phyloP scores from a whole-genome alignment of 2,113 vertebrate genomes.

The Dascyllus trimaculatus region DNA sequence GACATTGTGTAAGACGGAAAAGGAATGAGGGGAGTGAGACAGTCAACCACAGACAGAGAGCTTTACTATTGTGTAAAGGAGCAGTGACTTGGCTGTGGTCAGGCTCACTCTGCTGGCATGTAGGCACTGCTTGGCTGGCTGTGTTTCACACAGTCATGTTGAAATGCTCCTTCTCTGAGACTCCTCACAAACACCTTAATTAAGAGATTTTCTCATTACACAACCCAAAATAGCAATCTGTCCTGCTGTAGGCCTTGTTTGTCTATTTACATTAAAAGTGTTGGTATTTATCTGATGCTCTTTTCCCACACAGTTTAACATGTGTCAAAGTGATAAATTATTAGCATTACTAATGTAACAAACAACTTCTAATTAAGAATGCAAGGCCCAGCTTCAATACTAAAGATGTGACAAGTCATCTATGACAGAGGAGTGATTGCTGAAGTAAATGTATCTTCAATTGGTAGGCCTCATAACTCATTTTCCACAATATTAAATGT shows the following conservation, averaged over 20 bases:
- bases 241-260: neutral
- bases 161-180: slow-evolving; percentile 61
- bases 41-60: slow-evolving; percentile 53
- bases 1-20: slow-evolving; percentile 56
- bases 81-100: slow-evolving; percentile 67
- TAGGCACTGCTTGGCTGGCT: slow-evolving; percentile 46
- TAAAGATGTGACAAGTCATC: slow-evolving; percentile 4
- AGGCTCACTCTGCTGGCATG: slow-evolving; percentile 67
- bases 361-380: slow-evolving; percentile 19
- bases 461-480: slow-evolving; percentile 11
- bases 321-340: slow-evolving; percentile 30
- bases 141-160: slow-evolving; percentile 65
- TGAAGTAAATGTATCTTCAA: neutral
- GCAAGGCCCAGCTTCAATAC: neutral
- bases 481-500: slow-evolving; percentile 16
- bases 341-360: neutral
- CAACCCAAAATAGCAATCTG: slow-evolving; percentile 26
- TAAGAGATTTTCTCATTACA: slow-evolving; percentile 46
- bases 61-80: slow-evolving; percentile 72
- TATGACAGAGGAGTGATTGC: slow-evolving; percentile 3
- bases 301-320: slow-evolving; percentile 7
- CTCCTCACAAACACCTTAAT: slow-evolving; percentile 62
- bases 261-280: neutral
- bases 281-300: neutral
- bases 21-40: slow-evolving; percentile 58